phyloP scores from a whole-genome alignment of 2,888 invertebrate genomes.

The Orthonevra nobilis region DNA sequence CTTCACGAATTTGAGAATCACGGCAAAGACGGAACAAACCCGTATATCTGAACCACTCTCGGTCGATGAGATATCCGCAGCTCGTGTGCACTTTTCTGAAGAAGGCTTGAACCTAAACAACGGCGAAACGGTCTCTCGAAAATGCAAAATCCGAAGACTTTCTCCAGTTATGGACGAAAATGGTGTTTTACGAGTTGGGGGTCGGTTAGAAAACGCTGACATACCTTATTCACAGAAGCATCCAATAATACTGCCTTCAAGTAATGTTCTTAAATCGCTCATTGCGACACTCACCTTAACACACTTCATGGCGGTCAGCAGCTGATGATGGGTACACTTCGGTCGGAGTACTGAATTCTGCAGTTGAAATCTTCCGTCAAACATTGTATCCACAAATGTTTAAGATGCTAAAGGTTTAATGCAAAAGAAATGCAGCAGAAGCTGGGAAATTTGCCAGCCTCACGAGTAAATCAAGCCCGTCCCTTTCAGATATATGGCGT shows the following conservation, averaged over 20 bases:
- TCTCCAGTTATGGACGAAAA: slow-evolving; percentile 43
- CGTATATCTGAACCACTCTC: background rate
- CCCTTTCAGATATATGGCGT: slow-evolving; percentile 39
- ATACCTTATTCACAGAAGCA: slow-evolving; percentile 20
- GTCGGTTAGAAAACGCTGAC: slow-evolving; percentile 42
- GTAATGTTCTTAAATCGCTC: background rate
- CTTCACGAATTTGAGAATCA: background rate
- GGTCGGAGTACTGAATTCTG: slow-evolving; percentile 15
- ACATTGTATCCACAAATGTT: slow-evolving; percentile 1
- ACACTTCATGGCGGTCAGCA: slow-evolving; percentile 29
- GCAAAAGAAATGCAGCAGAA: slow-evolving; percentile 12
- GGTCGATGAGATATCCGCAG: background rate
- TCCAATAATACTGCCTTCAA: slow-evolving; percentile 24
- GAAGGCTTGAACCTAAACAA: background rate
- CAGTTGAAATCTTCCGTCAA: slow-evolving; percentile 5
- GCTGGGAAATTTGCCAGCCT: slow-evolving; percentile 28
- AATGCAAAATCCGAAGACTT: slow-evolving; percentile 15
- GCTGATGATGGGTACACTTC: slow-evolving; percentile 13
- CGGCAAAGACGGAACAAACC: background rate
- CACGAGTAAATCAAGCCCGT: slow-evolving; percentile 5
- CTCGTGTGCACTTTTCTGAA: background rate
- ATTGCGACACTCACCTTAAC: slow-evolving; percentile 18
- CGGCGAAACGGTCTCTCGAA: background rate
- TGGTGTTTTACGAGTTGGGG: slow-evolving; percentile 48
- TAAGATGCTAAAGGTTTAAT: slow-evolving; percentile 27